Conservation (phyloP, 53 echinoderm and acorn worm species). For the Luidia sarsii region DNA sequence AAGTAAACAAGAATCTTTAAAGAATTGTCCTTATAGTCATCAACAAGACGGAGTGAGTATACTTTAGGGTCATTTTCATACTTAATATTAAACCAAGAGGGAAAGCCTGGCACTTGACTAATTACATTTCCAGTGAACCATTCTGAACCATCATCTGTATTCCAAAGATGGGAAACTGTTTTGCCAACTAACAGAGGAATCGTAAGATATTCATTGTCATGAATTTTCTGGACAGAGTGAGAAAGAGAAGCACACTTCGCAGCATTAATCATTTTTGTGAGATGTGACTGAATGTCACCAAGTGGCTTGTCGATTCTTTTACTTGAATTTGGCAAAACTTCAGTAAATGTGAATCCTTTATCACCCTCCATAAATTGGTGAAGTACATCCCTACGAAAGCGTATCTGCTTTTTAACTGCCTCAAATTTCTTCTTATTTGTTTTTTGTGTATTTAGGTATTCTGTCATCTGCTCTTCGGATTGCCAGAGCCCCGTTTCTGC, state of each 20-base stretch:
- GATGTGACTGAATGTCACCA: constrained; percentile 9
- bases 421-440: constrained; percentile 44
- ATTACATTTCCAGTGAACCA: constrained; percentile 18
- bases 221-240: constrained; percentile 16
- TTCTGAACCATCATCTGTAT: constrained; percentile 13
- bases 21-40: constrained; percentile 33
- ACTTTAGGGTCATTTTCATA: constrained; percentile 36
- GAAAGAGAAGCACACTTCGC: constrained; percentile 26
- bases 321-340: neutral
- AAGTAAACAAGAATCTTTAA: neutral
- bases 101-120: constrained; percentile 33
- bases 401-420: constrained; percentile 32
- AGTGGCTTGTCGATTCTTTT: constrained; percentile 24
- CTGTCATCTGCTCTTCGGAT: constrained; percentile 28
- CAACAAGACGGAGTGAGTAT: constrained; percentile 17
- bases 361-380: constrained; percentile 32
- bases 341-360: constrained; percentile 27
- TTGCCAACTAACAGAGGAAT: constrained; percentile 43
- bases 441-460: constrained; percentile 28
- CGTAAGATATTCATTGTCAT: constrained; percentile 27
- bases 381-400: constrained; percentile 27
- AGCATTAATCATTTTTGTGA: constrained; percentile 25
- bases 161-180: constrained; percentile 21
- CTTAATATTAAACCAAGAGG: constrained; percentile 31
- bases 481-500: constrained; percentile 36